Percentiles rank a stretch among this genome's conserved stretches.
phyloP scores from a whole-genome alignment of 1,140 invertebrate genomes.

The Drosophila watanabei region DNA sequence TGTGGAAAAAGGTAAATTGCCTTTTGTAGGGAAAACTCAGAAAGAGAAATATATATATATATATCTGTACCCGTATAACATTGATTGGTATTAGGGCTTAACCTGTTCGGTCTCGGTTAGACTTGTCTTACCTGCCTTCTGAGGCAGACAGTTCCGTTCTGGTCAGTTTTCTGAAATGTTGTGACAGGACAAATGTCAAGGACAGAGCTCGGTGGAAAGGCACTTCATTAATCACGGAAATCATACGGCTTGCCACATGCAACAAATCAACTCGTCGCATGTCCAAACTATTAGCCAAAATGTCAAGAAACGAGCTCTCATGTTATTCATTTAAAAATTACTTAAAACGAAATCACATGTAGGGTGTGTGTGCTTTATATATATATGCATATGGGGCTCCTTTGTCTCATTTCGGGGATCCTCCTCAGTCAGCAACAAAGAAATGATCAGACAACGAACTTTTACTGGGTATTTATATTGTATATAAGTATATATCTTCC shows the following conservation, averaged over 20 bases:
- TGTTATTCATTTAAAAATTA: slow-evolving; percentile 79
- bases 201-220: slow-evolving; percentile 52
- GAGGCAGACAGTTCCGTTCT: background rate
- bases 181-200: slow-evolving; percentile 70
- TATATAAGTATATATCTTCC: slow-evolving; percentile 8
- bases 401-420: slow-evolving; percentile 44
- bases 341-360: slow-evolving; percentile 75
- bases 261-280: slow-evolving; percentile 77
- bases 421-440: slow-evolving; percentile 52
- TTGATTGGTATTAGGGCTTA: slow-evolving; percentile 81
- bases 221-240: slow-evolving; percentile 83
- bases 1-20: slow-evolving; percentile 55
- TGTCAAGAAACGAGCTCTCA: slow-evolving; percentile 59
- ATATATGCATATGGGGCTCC: background rate
- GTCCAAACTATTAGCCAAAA: slow-evolving; percentile 81
- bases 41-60: background rate
- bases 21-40: slow-evolving; percentile 55
- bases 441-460: slow-evolving; percentile 72
- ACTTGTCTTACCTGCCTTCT: slow-evolving; percentile 48
- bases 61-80: slow-evolving; percentile 20
- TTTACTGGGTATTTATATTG: slow-evolving; percentile 62
- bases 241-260: slow-evolving; percentile 6
- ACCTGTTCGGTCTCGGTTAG: slow-evolving; percentile 62
- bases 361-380: background rate
- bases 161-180: slow-evolving; percentile 57